Evolutionary conservation across 2,797 vertebrate species (phyloP).

Genomic region (Austrolebias charrua): DNA sequence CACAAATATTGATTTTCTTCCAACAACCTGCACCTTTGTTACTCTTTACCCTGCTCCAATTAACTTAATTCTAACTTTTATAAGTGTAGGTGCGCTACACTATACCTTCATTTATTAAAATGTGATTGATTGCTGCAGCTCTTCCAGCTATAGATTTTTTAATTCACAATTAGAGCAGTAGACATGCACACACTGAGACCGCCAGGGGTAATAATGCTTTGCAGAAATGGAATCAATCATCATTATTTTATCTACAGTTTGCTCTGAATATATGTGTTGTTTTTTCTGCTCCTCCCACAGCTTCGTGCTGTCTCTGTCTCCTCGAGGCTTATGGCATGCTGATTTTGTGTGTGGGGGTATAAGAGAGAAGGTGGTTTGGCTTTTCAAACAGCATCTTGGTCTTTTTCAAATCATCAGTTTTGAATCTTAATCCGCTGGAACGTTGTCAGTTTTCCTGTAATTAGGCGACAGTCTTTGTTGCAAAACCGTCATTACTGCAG

Average conservation of each 20-base stretch:
- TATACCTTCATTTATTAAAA: neutral
- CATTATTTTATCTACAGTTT: constrained; percentile 51
- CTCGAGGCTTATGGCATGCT: constrained; percentile 35
- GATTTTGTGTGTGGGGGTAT: neutral
- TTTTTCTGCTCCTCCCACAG: constrained; percentile 33
- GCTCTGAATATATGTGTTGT: constrained; percentile 52
- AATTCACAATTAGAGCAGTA: constrained; percentile 26
- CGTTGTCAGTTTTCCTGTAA: constrained; percentile 35
- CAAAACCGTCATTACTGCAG: constrained; percentile 27
- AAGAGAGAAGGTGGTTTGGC: neutral
- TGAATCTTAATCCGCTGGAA: constrained; percentile 22
- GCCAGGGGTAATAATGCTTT: constrained; percentile 30
- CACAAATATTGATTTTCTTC: neutral
- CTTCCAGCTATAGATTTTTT: constrained; percentile 14
- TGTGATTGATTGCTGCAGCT: too few species aligned
- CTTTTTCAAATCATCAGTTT: constrained; percentile 12
- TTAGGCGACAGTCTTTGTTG: constrained; percentile 31
- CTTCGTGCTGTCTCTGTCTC: constrained; percentile 24
- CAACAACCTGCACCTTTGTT: neutral
- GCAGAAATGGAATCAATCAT: constrained; percentile 47
- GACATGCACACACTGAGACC: neutral
- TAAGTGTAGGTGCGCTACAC: neutral
- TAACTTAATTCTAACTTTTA: constrained; percentile 3
- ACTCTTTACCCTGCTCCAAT: constrained; percentile 8
- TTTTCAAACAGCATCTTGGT: constrained; percentile 22